A percentile compares a stretch with the other conserved stretches of the same genome.
Evolutionary conservation across 2,888 invertebrate species (phyloP).

Genomic region (Lottia gigantea): DNA sequence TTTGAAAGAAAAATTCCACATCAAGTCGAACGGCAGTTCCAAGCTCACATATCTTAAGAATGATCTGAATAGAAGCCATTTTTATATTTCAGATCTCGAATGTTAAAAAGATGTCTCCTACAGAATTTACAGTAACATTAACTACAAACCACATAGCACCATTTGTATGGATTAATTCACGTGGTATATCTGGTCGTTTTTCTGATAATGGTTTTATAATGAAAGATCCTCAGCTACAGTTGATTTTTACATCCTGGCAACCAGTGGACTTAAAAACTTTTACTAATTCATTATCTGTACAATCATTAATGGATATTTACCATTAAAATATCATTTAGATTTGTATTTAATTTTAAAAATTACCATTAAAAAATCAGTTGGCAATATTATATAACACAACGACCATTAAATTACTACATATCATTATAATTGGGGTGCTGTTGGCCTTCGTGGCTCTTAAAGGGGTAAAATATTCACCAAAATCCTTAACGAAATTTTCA

Average conservation of each 20-base stretch:
- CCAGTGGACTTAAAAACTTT: slow-evolving; percentile 30
- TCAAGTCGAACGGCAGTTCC: no score
- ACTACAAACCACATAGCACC: slow-evolving; percentile 53
- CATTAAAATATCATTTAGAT: not conserved
- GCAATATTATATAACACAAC: no score
- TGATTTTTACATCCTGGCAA: slow-evolving; percentile 51
- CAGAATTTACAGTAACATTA: slow-evolving; percentile 45
- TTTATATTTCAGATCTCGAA: slow-evolving; percentile 38
- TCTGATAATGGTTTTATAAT: slow-evolving; percentile 80
- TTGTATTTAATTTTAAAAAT: no score
- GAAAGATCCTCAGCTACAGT: slow-evolving; percentile 50
- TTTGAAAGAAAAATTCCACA: no score
- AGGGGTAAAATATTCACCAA: no score
- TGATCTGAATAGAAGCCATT: no score
- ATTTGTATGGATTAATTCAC: slow-evolving; percentile 65
- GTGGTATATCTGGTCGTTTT: slow-evolving; percentile 74
- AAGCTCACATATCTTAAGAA: no score
- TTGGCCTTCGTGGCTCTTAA: no score
- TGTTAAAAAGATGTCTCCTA: slow-evolving; percentile 29
- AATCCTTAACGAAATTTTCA: no score
- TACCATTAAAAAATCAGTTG: no score
- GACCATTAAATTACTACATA: no score
- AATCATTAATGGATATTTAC: slow-evolving; percentile 50
- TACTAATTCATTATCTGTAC: slow-evolving; percentile 35
- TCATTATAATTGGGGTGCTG: no score